Base-by-base conservation (phyloP, 2,888 invertebrate species). In the Chouioia cunea region DNA sequence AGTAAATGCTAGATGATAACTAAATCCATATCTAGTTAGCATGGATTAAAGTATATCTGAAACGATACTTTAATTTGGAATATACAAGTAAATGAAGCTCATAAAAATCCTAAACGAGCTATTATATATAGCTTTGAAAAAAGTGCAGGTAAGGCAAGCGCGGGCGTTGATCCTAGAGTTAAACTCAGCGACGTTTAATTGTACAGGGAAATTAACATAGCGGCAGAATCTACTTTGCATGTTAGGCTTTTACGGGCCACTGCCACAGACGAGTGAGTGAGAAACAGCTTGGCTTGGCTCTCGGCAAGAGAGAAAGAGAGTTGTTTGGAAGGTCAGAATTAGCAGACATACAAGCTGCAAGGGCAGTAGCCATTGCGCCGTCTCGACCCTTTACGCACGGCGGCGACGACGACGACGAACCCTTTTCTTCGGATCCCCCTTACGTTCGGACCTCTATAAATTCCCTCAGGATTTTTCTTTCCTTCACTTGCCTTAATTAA, bases 401-500 rank as follows among this genome's bases (percentile, higher is more conserved):
- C 71, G 64, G 46, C 64, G 52, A 48, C 22, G 59, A 47, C 22
- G 27, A 23, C 18, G 14, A 22, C 59, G 47, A 53, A 62, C 68
- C 70, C 48, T 70, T 70, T 53, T 65, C 69, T 68, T 65, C 64
- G 53, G 63, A 64, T 36, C 54, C 50, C 68, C 71, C 71, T 67
- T 68, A 72, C 65, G 36, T 68, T 50, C 76, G 48, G 80, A 83
- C 83, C 83, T 83, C 83, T 82, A 84, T 84, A 83, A 83, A 84
- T 84, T 84, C 83, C 81, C 84, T 78, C 77, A 80, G 79, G 83
- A 83, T 84, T 84, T 84, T 84, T 84, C 83, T 83, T 83, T 83
- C 79, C 83, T 83, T 79, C 80, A 82, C 83, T 83, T 82, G 82
- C 83, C 83, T 84, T 83, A 83, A 83, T 84, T 84, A 84, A 84